Evolutionary conservation across 2,113 vertebrate genomes (phyloP), one percentile per base, ranked within the genome.

Genomic region (Lampris megalopsis): DNA sequence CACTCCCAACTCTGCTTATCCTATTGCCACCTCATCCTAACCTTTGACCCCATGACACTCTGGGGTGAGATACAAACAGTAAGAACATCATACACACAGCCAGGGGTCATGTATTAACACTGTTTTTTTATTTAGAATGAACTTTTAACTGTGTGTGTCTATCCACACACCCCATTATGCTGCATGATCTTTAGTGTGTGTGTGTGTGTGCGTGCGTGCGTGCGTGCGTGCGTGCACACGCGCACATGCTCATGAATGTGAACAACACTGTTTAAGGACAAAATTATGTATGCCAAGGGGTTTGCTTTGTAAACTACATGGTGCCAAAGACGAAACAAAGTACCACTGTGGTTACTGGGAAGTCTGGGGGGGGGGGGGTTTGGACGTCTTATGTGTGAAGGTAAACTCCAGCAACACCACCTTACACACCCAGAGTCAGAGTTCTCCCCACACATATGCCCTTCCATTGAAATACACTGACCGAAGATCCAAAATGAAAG

Each of bases 311-410:
- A 24, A 13, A 13, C 50, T 53, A 4, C n/a, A 53, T 2, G 4
- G 43, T 45, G 4, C 4, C 43, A 10, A 10, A 84, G 86, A 87
- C 84, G 89, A 87, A 91, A 88, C 77, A 88, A 70, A 68, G 38
- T 47, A 41, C 45, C 9, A 52, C 54, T 50, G 52, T 35, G 35
- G 67, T 38, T 58, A 64, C 4, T 68, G 70, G 68, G n/a, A 5
- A 56, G 65, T 71, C 56, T 61, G 49, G 47, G 35, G 77, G 7
- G 53, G 45, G 24, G 24, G 24, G 24, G 24, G 24, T 70, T 80
- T 49, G 42, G 52, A 1, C 69, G 66, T 84, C 75, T 24, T 24
- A 24, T 75, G 53, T 52, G 60, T 61, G 61, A 74, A 74, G 43
- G 37, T 77, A 9, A 43, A 24, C 82, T 85, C 76, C 86, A 59